Percentiles rank a stretch among this genome's conserved stretches.
These are phyloP conservation scores for Myodes glareolus DNA, from an alignment of 2,113 vertebrate species.

Conservation along the genomic window DNA sequence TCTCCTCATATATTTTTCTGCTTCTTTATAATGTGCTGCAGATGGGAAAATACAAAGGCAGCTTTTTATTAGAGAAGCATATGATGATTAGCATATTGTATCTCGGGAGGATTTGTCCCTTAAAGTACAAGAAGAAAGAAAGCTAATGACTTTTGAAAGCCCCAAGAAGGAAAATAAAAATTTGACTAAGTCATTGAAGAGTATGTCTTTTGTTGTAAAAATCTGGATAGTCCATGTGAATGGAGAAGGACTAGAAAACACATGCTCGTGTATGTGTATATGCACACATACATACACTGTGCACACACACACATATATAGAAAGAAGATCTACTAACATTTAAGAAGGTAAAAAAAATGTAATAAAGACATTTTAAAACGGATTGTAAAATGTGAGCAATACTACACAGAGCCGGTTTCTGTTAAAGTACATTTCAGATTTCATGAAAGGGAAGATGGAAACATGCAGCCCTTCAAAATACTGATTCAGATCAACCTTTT, in stretches of 20 bases:
- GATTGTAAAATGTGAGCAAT: background rate
- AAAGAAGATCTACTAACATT: background rate
- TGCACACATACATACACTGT: too few relatives aligned
- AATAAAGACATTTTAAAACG: background rate
- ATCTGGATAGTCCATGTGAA: background rate
- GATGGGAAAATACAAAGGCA: background rate
- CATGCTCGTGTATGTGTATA: background rate
- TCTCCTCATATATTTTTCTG: background rate
- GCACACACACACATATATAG: background rate
- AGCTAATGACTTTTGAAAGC: background rate
- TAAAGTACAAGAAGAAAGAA: slow-evolving; percentile 4
- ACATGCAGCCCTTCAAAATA: background rate
- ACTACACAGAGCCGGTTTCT: background rate
- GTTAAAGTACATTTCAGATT: slow-evolving; percentile 18
- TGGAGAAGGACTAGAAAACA: background rate
- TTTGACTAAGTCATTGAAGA: background rate
- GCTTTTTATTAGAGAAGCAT: slow-evolving; percentile 8
- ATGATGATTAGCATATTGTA: background rate
- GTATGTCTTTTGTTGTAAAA: background rate
- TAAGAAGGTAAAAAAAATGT: slow-evolving; percentile 22
- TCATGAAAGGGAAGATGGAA: slow-evolving; percentile 12
- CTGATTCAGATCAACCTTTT: background rate
- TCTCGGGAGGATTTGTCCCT: background rate
- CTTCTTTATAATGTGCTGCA: background rate
- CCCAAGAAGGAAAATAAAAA: slow-evolving; percentile 25